Evolutionary conservation across 2,888 invertebrate genomes (phyloP).

Genomic region (Himalopsyche tibetana): DNA sequence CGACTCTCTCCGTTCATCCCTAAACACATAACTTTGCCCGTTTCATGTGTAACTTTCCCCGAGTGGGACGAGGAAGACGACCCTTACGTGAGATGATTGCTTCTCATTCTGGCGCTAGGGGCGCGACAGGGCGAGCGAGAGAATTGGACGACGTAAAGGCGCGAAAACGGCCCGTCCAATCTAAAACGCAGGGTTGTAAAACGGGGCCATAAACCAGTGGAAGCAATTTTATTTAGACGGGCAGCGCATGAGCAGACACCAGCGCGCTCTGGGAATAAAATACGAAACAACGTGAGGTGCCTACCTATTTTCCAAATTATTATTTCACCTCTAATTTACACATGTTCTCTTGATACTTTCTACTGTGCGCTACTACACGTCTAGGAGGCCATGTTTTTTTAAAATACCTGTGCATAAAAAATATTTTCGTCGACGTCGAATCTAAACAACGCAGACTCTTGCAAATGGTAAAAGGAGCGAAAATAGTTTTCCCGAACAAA

Average conservation of each 20-base stretch:
- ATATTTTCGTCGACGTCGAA: constrained; percentile 34
- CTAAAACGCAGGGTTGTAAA: constrained; percentile 65
- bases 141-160: constrained; percentile 41
- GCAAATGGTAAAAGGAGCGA: background rate
- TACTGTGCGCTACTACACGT: constrained; percentile 5
- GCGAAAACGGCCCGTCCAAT: constrained; percentile 59
- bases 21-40: constrained; percentile 61
- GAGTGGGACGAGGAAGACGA: constrained; percentile 34
- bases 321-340: constrained; percentile 45
- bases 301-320: constrained; percentile 45
- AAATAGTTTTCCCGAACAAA: no score
- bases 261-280: constrained; percentile 53
- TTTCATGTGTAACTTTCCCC: constrained; percentile 58
- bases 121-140: constrained; percentile 12
- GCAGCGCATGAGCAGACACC: constrained; percentile 48
- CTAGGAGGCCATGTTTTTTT: constrained; percentile 23
- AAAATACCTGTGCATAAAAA: constrained; percentile 27
- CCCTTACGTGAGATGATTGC: constrained; percentile 14
- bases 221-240: constrained; percentile 63
- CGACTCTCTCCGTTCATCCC: constrained; percentile 55
- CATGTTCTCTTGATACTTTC: constrained; percentile 42
- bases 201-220: constrained; percentile 63
- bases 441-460: background rate
- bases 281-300: constrained; percentile 50
- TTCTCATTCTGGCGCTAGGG: constrained; percentile 20